Conservation (phyloP, 1,140 invertebrate genomes). For the Drosophila ananassae region DNA sequence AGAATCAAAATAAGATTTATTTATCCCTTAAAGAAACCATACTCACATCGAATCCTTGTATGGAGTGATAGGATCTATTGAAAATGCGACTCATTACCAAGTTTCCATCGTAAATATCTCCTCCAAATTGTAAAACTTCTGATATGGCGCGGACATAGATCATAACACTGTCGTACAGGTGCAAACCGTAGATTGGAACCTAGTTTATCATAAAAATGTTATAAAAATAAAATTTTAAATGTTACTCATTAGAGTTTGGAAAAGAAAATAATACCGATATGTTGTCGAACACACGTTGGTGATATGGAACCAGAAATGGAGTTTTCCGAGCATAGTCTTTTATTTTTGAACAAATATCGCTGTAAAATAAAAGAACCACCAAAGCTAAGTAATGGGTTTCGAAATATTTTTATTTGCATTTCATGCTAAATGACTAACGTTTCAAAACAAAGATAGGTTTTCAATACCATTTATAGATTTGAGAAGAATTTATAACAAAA, state of each 20-base stretch:
- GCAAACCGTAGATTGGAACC: constrained; percentile 93
- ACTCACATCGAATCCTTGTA: constrained; percentile 91
- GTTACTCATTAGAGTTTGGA: not conserved
- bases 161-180: constrained; percentile 94
- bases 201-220: constrained; percentile 68
- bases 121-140: constrained; percentile 87
- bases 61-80: constrained; percentile 90
- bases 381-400: not conserved
- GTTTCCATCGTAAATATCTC: constrained; percentile 90
- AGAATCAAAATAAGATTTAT: not conserved
- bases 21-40: not conserved
- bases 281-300: constrained; percentile 88
- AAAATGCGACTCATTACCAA: constrained; percentile 88
- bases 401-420: not conserved
- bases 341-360: constrained; percentile 87
- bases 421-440: constrained; percentile 5
- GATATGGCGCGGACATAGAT: constrained; percentile 93
- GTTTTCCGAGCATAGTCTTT: constrained; percentile 87
- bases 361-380: constrained; percentile 62
- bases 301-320: constrained; percentile 90
- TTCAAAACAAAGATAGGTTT: not conserved
- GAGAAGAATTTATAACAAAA: not conserved
- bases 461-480: not conserved
- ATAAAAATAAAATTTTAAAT: not conserved
- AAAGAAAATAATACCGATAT: constrained; percentile 85